These are phyloP conservation scores for Canis aureus DNA, from an alignment of 2,113 vertebrate species.

Conservation along the genomic window DNA sequence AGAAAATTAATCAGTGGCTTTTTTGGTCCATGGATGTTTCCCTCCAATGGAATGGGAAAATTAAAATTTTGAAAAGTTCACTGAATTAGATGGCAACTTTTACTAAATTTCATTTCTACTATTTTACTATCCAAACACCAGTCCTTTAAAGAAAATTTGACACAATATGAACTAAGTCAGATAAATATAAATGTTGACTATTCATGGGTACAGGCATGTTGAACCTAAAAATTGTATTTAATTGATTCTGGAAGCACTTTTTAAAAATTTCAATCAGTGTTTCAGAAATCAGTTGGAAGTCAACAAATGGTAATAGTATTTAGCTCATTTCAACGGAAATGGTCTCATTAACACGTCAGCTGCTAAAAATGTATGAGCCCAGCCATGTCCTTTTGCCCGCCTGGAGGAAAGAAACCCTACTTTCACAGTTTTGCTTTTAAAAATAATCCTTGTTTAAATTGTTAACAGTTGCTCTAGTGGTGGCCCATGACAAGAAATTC, in stretches of 20 bases:
- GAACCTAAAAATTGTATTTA: constrained; percentile 84
- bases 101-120: constrained; percentile 55
- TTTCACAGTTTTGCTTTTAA: constrained; percentile 81
- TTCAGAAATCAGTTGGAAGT: constrained; percentile 85
- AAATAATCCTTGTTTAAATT: constrained; percentile 75
- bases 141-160: constrained; percentile 58
- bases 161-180: constrained; percentile 65
- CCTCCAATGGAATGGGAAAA: neutral
- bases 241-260: constrained; percentile 84
- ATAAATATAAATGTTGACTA: constrained; percentile 62
- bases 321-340: constrained; percentile 87
- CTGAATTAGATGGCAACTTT: neutral
- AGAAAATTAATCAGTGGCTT: neutral
- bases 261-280: constrained; percentile 86
- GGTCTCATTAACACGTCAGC: constrained; percentile 86
- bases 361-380: constrained; percentile 84
- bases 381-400: constrained; percentile 82
- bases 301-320: constrained; percentile 84
- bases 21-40: neutral
- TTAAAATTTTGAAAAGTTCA: constrained; percentile 24
- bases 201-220: constrained; percentile 68
- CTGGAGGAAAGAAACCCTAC: constrained; percentile 79
- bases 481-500: constrained; percentile 65
- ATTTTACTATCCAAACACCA: constrained; percentile 66
- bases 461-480: constrained; percentile 70